Base-by-base conservation (phyloP, 2,888 invertebrate species). In the Pyrgus malvae region DNA sequence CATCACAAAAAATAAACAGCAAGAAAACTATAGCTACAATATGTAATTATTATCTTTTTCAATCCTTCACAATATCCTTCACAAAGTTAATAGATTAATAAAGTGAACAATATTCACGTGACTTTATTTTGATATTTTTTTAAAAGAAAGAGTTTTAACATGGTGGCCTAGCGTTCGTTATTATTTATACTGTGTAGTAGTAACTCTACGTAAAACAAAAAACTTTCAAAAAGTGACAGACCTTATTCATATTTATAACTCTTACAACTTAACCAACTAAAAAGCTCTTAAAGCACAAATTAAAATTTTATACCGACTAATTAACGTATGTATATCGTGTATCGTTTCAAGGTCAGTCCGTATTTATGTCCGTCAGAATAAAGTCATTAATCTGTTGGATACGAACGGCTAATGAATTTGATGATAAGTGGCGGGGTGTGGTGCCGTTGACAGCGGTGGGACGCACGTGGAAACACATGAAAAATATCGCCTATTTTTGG, bases 351-450 rank as follows among this genome's bases (percentile, higher is more conserved):
- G 51, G 51, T 35, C 51, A 29, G 17, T 27, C 12, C 12, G 17
- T 51, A 44, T 51, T 44, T 49, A 41, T 40, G 29, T 23, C 33
- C 11, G 8, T 35, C 50, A 42, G 33, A 50, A 50, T 35, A 42
- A 50, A 25, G 17, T 6, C 33, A 42, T 42, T 50, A 50, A 50
- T 50, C 38, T 41, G 35, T 50, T 50, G 42, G 42, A 50, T 31
- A 35, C 12, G 38, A 16, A 41, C 41, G 9, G 11, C 42, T 50
- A 42, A 42, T 50, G 50, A 50, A 50, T 50, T 50, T 42, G 41
- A 42, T 50, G 50, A 42, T 50, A 42, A 48, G 40, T 40, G 48
- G 48, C 3, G 17, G 41, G 50, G 50, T 42, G 50, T 12, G 41
- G 50, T 25, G 41, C 8, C 23, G 16, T 21, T 42, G 50, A 1